phyloP scores from a whole-genome alignment of 2,113 vertebrate species.

The Chaetura pelagica region DNA sequence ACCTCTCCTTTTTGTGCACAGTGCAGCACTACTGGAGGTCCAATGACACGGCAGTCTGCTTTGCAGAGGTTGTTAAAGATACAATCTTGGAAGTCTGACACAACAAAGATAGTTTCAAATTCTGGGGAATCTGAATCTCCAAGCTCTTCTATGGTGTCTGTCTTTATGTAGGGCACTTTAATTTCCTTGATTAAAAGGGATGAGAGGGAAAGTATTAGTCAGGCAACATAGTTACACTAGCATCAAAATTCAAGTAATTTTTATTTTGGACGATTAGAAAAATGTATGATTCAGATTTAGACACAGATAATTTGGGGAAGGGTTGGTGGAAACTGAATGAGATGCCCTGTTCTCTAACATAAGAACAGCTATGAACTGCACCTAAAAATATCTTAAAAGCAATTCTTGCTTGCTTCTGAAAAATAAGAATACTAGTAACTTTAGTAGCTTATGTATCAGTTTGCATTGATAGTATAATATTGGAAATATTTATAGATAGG shows the following conservation, averaged over 20 bases:
- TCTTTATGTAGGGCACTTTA: conserved; percentile 83
- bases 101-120: conserved; percentile 89
- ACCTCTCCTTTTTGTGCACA: conserved; percentile 90
- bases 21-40: conserved; percentile 88
- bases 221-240: background rate
- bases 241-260: background rate
- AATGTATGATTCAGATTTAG: background rate
- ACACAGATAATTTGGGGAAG: background rate
- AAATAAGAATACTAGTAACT: background rate
- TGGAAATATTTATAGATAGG: background rate
- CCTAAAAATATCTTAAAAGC: background rate
- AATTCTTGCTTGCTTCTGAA: background rate
- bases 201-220: conserved; percentile 35
- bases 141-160: conserved; percentile 84
- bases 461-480: background rate
- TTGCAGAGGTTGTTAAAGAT: conserved; percentile 86
- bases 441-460: background rate
- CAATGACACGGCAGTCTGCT: conserved; percentile 88
- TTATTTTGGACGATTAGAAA: background rate
- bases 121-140: conserved; percentile 85
- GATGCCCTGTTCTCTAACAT: background rate
- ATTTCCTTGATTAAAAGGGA: conserved; percentile 83
- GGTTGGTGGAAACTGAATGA: background rate
- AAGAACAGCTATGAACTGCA: conserved; percentile 47
- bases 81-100: conserved; percentile 86